Evolutionary conservation across 2,797 vertebrate species (phyloP), one percentile per base, ranked within the genome.

Genomic region (Aplochiton taeniatus): DNA sequence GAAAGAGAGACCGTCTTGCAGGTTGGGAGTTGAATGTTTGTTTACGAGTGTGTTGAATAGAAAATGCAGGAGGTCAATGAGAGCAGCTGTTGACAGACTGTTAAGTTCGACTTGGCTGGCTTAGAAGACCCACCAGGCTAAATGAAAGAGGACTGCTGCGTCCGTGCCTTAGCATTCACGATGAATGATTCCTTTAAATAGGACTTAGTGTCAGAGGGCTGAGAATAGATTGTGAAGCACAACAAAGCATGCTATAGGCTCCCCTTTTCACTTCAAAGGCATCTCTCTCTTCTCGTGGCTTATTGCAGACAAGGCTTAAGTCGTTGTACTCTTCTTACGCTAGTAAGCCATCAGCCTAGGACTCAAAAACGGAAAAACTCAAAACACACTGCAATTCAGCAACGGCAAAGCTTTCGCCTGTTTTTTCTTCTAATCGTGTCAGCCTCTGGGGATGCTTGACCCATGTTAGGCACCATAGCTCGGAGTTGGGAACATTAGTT

Each of bases 401-500:
- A 20, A 44, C 7, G 9, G 41, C 58, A 61, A 54, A 49, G 12
- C 14, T 70, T 66, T 63, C 69, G 54, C 42, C 60, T 51, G 52
- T 64, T 66, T 63, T 61, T 74, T 74, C 67, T 70, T 58, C 47
- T 75, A 73, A 73, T 45, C 57, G 50, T 20, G 17, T 20, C 41
- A 64, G 63, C 65, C 61, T 19, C 46, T 59, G 64, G 61, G 64
- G 57, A 62, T 80, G 70, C 76, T 63, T 76, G 80, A 78, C 78
- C 81, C 82, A 74, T 58, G 79, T 81, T 76, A 80, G 80, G 79
- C 73, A 80, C 68, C 58, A 46, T 79, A 75, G 87, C 87, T 86
- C 84, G 78, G 69, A 72, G 80, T 70, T 66, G 61, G 69, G 75
- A 84, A 83, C 83, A 87, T 85, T 83, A 83, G 82, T 89, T 87